phyloP scores from a whole-genome alignment of 2,888 invertebrate species.

The Drosophila setosimentum region DNA sequence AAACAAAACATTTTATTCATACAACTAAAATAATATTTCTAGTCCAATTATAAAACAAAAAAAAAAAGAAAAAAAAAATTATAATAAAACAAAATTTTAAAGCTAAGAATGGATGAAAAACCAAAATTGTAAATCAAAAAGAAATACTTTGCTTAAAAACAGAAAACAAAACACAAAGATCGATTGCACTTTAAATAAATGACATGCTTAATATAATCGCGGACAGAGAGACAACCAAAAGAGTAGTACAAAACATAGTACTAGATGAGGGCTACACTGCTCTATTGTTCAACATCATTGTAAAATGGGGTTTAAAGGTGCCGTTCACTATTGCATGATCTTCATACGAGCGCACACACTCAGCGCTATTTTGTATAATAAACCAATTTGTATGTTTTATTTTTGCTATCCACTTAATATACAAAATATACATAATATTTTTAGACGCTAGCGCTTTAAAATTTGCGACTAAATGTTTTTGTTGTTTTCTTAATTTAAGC shows the following conservation, averaged over 20 bases:
- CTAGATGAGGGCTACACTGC: conserved; percentile 2
- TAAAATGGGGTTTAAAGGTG: not conserved
- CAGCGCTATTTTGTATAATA: conserved; percentile 28
- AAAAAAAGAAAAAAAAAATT: conserved; percentile 2
- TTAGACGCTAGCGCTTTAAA: conserved; percentile 46
- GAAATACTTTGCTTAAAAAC: conserved; percentile 36
- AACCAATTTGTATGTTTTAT: conserved; percentile 28
- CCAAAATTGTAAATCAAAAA: conserved; percentile 61
- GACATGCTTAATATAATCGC: not conserved
- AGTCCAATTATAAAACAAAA: conserved; percentile 69
- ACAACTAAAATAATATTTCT: conserved; percentile 64
- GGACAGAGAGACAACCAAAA: not conserved
- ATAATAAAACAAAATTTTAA: conserved; percentile 22
- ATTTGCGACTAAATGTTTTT: conserved; percentile 57
- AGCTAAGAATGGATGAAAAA: conserved; percentile 32
- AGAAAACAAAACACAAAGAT: conserved; percentile 22
- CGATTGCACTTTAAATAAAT: conserved; percentile 22
- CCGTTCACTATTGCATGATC: conserved; percentile 8
- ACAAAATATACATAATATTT: conserved; percentile 37
- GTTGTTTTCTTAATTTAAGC: conserved; percentile 62
- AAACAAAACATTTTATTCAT: conserved; percentile 24
- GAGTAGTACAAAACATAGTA: not conserved
- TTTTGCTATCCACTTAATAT: conserved; percentile 40
- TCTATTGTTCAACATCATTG: conserved; percentile 12
- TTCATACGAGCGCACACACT: conserved; percentile 2